Percentiles rank a stretch among this genome's conserved stretches.
phyloP scores from a whole-genome alignment of 2,797 vertebrate species.

The Acanthurus leucopareius region DNA sequence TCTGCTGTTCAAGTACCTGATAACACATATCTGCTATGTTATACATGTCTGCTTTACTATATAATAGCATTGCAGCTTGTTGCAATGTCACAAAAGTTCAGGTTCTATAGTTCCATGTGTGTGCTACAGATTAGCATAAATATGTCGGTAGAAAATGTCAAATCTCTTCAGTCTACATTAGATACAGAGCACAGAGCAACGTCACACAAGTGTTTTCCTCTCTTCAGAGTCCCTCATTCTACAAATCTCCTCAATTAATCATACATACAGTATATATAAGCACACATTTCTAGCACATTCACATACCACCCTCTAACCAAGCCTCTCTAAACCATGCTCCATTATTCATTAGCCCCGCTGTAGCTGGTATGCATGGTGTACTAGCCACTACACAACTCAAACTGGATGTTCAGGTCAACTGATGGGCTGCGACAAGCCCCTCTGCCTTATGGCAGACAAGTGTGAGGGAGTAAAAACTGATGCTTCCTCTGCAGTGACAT shows the following conservation, averaged over 20 bases:
- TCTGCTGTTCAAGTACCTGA: no score
- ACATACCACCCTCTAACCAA: slow-evolving; percentile 50
- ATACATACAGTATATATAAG: slow-evolving; percentile 53
- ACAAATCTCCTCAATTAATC: slow-evolving; percentile 76
- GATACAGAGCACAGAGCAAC: background rate
- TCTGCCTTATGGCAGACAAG: slow-evolving; percentile 18
- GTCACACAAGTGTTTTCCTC: slow-evolving; percentile 41
- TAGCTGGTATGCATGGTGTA: slow-evolving; percentile 41
- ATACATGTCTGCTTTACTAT: background rate
- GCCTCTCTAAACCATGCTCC: slow-evolving; percentile 62
- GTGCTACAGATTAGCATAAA: background rate
- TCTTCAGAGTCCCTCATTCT: slow-evolving; percentile 34
- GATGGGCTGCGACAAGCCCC: slow-evolving; percentile 41
- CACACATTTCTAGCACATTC: slow-evolving; percentile 59
- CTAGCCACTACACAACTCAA: slow-evolving; percentile 40
- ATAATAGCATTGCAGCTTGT: background rate
- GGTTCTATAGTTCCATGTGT: background rate
- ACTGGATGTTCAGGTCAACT: slow-evolving; percentile 50
- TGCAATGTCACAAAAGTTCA: no score
- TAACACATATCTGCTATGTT: background rate
- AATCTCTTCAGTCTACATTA: background rate
- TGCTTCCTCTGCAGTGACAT: slow-evolving; percentile 37
- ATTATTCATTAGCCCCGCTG: slow-evolving; percentile 75
- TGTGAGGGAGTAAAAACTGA: slow-evolving; percentile 36
- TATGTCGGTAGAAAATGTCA: background rate